A percentile compares a stretch with the other conserved stretches of the same genome.
Evolutionary conservation across 2,113 vertebrate genomes (phyloP).

Genomic region (human): DNA sequence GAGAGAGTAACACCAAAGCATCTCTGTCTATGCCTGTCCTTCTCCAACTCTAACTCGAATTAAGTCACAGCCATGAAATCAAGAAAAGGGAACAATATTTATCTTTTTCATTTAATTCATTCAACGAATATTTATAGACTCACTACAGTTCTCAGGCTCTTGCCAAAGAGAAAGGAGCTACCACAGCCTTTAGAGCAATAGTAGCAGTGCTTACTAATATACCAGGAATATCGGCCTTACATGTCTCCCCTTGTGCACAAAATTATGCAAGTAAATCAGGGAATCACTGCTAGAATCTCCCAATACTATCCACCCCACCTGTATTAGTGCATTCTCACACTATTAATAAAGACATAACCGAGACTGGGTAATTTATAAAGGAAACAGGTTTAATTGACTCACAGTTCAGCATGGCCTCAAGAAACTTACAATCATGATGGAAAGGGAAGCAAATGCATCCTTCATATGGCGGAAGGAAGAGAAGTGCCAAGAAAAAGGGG

Average conservation of each 20-base stretch:
- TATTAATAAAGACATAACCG: too few species aligned
- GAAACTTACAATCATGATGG: too few species aligned
- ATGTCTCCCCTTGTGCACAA: background rate
- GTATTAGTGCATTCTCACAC: too few species aligned
- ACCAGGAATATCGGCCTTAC: background rate
- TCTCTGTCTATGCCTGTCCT: background rate
- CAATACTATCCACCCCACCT: background rate
- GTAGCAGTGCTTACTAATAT: background rate
- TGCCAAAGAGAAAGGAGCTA: background rate
- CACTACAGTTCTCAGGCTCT: background rate
- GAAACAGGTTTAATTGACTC: too few species aligned
- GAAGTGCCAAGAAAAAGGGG: too few species aligned
- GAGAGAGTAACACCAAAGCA: background rate
- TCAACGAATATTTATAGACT: background rate
- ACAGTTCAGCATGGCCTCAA: too few species aligned
- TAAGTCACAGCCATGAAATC: background rate
- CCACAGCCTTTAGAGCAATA: background rate
- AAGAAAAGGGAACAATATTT: background rate
- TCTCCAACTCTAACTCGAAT: background rate
- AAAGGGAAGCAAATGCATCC: too few species aligned
- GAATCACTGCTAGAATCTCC: background rate
- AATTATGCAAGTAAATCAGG: background rate
- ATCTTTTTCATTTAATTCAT: conserved; percentile 9
- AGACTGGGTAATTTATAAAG: too few species aligned
- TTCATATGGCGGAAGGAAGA: too few species aligned